Conservation (phyloP, 2,113 vertebrate species). For the Cebus imitator region DNA sequence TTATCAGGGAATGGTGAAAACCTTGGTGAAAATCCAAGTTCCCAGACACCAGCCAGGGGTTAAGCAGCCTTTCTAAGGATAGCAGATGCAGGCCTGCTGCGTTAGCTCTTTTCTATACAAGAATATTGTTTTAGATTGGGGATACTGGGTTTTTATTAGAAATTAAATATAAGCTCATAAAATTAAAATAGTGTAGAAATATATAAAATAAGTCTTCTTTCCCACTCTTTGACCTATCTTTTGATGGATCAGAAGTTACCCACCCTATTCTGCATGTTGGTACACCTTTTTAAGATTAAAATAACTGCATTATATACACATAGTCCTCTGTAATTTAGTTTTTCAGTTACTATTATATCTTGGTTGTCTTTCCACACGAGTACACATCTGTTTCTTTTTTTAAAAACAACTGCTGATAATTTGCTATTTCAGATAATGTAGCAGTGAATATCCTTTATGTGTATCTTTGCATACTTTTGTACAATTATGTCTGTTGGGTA, state of each 20-base stretch:
- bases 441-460: not conserved
- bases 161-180: not conserved
- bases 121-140: not conserved
- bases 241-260: not conserved
- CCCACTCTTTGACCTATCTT: not conserved
- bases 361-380: not conserved
- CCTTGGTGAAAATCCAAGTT: not conserved
- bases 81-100: not conserved
- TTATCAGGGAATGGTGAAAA: not conserved
- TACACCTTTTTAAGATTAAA: not conserved
- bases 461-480: not conserved
- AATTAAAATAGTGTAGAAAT: not conserved
- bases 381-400: not conserved
- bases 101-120: not conserved
- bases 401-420: not conserved
- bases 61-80: not conserved
- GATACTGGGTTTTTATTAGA: conserved; percentile 22
- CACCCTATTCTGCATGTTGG: not conserved
- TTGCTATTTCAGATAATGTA: not conserved
- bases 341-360: not conserved
- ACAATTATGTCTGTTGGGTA: not conserved
- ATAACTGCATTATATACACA: not conserved
- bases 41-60: not conserved
- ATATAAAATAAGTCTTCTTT: not conserved
- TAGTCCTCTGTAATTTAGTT: not conserved